Percentiles rank a stretch among this genome's conserved stretches.
phyloP scores from a whole-genome alignment of 2,888 invertebrate species.

The Tolmerus cingulatus region DNA sequence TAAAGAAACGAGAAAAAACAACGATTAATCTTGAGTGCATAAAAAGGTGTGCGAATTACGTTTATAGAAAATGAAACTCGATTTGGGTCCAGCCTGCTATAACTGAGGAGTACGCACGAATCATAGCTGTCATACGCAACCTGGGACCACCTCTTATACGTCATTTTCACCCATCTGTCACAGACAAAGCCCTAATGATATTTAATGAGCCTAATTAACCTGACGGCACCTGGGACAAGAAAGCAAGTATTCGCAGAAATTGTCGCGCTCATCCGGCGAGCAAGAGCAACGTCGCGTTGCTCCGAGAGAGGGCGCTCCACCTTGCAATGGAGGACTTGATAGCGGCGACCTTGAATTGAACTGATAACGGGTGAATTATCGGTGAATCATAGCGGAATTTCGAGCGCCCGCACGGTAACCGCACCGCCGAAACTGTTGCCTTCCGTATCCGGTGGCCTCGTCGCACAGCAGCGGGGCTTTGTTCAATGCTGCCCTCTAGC shows the following conservation, averaged over 20 bases:
- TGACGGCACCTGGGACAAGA: not conserved
- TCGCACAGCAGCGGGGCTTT: not conserved
- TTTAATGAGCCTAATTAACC: constrained; percentile 26
- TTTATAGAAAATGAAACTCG: not conserved
- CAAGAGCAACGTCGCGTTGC: not conserved
- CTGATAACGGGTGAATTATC: constrained; percentile 8
- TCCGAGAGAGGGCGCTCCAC: not conserved
- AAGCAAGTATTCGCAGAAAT: not conserved
- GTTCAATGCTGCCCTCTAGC: not conserved
- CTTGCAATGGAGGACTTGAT: not conserved
- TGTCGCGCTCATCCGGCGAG: not conserved
- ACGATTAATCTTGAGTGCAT: not conserved
- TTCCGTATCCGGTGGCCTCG: not conserved
- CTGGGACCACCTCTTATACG: constrained; percentile 57
- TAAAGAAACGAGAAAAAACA: constrained; percentile 60
- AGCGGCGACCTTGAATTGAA: constrained; percentile 7
- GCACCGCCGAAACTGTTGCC: not conserved
- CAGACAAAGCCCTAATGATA: not conserved
- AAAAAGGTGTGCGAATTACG: not conserved
- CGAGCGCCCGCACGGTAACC: not conserved
- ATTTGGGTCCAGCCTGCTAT: constrained; percentile 48
- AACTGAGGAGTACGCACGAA: constrained; percentile 55
- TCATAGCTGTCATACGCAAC: constrained; percentile 56
- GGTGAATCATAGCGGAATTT: not conserved
- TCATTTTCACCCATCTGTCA: constrained; percentile 41